phyloP scores from a whole-genome alignment of 2,888 invertebrate genomes.

The Deilephila porcellus region DNA sequence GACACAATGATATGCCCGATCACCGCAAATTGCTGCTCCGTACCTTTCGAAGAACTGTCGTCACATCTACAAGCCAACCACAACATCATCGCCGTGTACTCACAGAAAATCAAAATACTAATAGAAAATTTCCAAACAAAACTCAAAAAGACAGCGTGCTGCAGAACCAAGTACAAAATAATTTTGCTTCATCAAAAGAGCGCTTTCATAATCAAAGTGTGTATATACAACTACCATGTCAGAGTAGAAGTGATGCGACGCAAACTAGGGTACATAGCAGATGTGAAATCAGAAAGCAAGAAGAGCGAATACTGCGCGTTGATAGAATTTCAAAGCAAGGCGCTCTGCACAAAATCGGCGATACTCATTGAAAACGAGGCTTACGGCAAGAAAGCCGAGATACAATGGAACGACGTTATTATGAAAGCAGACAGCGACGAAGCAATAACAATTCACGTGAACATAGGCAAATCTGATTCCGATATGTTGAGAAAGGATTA shows the following conservation, averaged over 20 bases:
- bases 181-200: slow-evolving; percentile 76
- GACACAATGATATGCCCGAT: slow-evolving; percentile 80
- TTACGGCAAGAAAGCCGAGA: slow-evolving; percentile 79
- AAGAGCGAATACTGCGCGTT: slow-evolving; percentile 78
- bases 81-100: slow-evolving; percentile 79
- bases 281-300: slow-evolving; percentile 67
- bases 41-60: slow-evolving; percentile 76
- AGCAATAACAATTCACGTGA: slow-evolving; percentile 79
- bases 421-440: slow-evolving; percentile 78
- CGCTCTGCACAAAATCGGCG: slow-evolving; percentile 74
- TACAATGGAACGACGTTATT: slow-evolving; percentile 78
- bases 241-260: slow-evolving; percentile 78
- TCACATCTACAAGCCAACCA: slow-evolving; percentile 72
- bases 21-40: slow-evolving; percentile 73
- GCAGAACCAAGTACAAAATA: slow-evolving; percentile 80
- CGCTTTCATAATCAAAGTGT: slow-evolving; percentile 81
- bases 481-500: slow-evolving; percentile 62
- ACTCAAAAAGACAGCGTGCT: slow-evolving; percentile 78
- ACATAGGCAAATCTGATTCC: slow-evolving; percentile 71
- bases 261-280: slow-evolving; percentile 76
- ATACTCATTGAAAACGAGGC: slow-evolving; percentile 77
- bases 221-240: slow-evolving; percentile 80
- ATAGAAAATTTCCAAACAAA: slow-evolving; percentile 82
- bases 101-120: slow-evolving; percentile 79
- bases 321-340: slow-evolving; percentile 80